Evolutionary conservation across 2,113 vertebrate genomes (phyloP), one percentile per base, ranked within the genome.

Genomic region (Rhinichthys klamathensis): DNA sequence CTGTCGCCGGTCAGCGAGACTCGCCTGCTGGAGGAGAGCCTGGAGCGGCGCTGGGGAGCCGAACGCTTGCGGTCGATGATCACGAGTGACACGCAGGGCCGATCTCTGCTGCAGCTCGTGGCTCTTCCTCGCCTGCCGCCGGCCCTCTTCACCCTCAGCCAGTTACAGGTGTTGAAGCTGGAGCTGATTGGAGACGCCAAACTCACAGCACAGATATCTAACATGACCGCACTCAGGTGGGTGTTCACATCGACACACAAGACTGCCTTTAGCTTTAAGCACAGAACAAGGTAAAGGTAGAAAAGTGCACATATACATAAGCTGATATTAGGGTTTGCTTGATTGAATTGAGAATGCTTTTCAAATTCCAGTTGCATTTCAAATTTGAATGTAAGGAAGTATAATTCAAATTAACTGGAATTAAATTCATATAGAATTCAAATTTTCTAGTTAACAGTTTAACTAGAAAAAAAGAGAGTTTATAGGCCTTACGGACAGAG

Each of bases 1-100:
- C 85, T 96, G 89, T 96, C 95, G 0, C 95, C 95, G 0, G 92
- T 95, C 73, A 94, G 94, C 1, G 94, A 96, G 90, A 95, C 89
- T 38, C 85, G 90, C 23, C 91, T 95, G 38, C 89, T 94, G 88
- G 93, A 95, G 91, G 91, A 95, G 58, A 93, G 84, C 63, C 58
- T 93, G 46, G 94, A 95, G 87, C 87, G 91, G 7, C 89, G 84
- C 44, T 94, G 95, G 94, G 92, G 92, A 3, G 91, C 89, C 0
- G 90, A 92, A 16, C 92, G 93, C 75, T 91, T 96, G 69, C 90
- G 88, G 0, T 84, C 92, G 54, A 90, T 93, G 87, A 91, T 86
- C 0, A 89, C 61, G 0, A 89, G 82, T 23, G 92, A 96, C 32
- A 38, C 87, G 2, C 91, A 91, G 0, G 94, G 94, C 6, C 85